phyloP scores from a whole-genome alignment of 2,797 vertebrate genomes.

The Trachops cirrhosus region DNA sequence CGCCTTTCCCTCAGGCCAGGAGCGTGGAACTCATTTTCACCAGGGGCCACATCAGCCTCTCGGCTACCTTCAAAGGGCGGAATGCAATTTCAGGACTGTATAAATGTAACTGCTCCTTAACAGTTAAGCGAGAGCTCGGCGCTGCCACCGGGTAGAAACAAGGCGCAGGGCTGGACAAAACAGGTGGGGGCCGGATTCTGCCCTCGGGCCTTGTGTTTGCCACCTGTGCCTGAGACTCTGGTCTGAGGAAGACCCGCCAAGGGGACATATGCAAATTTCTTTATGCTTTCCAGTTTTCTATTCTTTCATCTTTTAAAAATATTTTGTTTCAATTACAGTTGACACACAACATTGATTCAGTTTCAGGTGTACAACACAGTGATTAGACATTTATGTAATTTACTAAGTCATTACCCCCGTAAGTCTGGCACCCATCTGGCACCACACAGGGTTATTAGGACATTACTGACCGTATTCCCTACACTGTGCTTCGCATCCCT shows the following conservation, averaged over 20 bases:
- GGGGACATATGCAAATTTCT: not conserved
- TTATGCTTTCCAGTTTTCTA: not conserved
- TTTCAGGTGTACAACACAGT: not conserved
- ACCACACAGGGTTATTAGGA: not conserved
- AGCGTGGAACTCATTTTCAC: too few relatives aligned
- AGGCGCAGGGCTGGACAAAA: too few relatives aligned
- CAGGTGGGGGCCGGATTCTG: too few relatives aligned
- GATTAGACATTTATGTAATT: not conserved
- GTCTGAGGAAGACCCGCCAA: not conserved
- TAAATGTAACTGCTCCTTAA: too few relatives aligned
- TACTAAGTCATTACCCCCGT: not conserved
- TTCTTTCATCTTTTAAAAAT: not conserved
- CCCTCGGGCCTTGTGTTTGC: too few relatives aligned
- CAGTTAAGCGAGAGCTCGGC: too few relatives aligned
- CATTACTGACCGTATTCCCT: not conserved
- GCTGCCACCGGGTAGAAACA: too few relatives aligned
- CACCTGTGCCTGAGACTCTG: not conserved
- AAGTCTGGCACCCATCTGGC: not conserved
- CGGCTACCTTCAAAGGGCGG: too few relatives aligned
- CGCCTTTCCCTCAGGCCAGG: not conserved
- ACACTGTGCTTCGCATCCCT: not conserved
- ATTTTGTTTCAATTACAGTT: not conserved
- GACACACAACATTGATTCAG: not conserved
- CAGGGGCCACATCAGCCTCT: too few relatives aligned
- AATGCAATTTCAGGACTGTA: too few relatives aligned